Evolutionary conservation across 2,888 invertebrate species (phyloP), one percentile per base, ranked within the genome.

Genomic region (Erebia palarica): DNA sequence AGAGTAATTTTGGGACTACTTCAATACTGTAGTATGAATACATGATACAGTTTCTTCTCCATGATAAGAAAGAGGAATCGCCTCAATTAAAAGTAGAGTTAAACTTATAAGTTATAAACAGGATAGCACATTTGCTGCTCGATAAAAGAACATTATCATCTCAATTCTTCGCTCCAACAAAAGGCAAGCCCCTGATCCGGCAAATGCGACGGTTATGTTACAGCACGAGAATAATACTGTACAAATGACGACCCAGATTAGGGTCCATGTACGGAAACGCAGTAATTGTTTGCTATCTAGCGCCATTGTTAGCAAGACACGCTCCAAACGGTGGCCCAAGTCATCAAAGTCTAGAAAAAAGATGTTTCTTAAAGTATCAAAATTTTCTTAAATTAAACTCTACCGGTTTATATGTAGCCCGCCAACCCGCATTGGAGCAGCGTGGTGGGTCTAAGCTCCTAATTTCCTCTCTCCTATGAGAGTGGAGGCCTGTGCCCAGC

Each of bases 231-330:
- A 81, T 78, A 80, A 78, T 79, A 76, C 75, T 75, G 76, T 76
- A 78, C 78, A 78, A 79, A 79, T 78, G 78, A 78, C 76, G 77
- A 76, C 79, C 70, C 78, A 84, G 83, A 86, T 86, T 86, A 84
- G 81, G 81, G 79, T 78, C 76, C 72, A 75, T 77, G 78, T 82
- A 81, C 80, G 84, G 82, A 82, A 82, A 80, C 80, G 79, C 78
- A 81, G 84, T 87, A 87, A 87, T 87, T 87, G 86, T 87, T 82
- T 83, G 84, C 81, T 84, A 84, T 83, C 84, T 83, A 76, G 77
- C 77, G 78, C 80, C 77, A 84, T 86, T 87, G 86, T 87, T 85
- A 78, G 72, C 77, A 74, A 80, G 77, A 79, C 78, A 79, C 75
- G 76, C 75, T 75, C 57, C 51, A 7, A 55, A 64, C 44, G n/a